A percentile compares a stretch with the other conserved stretches of the same genome.
These are phyloP conservation scores for Callorhinus ursinus DNA, from an alignment of 2,113 vertebrate genomes.

Conservation along the genomic window DNA sequence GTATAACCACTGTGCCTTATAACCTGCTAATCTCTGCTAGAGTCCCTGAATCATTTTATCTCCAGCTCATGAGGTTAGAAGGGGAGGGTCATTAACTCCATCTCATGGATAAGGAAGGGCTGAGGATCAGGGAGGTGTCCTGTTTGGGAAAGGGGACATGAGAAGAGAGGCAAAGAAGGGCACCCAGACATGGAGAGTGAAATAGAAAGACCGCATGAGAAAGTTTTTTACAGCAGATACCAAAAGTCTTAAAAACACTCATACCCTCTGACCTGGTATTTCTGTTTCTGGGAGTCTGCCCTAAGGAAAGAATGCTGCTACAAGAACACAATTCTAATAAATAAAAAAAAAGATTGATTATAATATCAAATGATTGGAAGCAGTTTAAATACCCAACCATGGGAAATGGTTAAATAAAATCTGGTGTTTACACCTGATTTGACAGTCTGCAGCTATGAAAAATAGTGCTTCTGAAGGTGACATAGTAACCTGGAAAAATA, in stretches of 20 bases:
- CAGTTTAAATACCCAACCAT: conserved; percentile 8
- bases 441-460: conserved; percentile 16
- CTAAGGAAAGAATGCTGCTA: background rate
- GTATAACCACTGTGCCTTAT: background rate
- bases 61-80: background rate
- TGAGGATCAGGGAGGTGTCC: background rate
- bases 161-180: background rate
- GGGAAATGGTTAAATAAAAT: conserved; percentile 50
- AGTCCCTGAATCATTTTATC: background rate
- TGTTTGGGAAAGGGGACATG: background rate
- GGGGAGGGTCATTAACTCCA: background rate
- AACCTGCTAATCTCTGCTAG: background rate
- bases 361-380: conserved; percentile 29
- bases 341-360: background rate
- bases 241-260: background rate
- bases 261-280: background rate
- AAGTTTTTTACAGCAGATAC: background rate
- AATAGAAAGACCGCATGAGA: background rate
- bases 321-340: conserved; percentile 29
- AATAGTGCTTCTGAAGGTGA: conserved; percentile 33
- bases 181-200: background rate
- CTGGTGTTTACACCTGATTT: conserved; percentile 11
- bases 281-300: background rate
- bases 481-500: conserved; percentile 10
- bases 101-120: background rate